A percentile compares a stretch with the other conserved stretches of the same genome.
These are phyloP conservation scores for Harpagifer antarcticus DNA, from an alignment of 2,797 vertebrate genomes.

Conservation along the genomic window DNA sequence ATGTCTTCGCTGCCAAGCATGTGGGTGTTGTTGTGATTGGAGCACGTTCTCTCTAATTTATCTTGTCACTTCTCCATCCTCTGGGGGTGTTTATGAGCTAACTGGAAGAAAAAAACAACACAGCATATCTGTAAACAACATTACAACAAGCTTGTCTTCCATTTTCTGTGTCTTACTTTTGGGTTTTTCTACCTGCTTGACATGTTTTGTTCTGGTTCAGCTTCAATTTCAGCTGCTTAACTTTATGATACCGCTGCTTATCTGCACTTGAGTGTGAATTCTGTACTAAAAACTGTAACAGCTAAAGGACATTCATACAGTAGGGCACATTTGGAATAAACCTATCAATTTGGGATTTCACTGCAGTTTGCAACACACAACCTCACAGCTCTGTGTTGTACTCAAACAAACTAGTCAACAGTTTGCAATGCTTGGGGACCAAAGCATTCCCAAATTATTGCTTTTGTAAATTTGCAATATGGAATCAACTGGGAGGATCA, in stretches of 20 bases:
- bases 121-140: constrained; percentile 57
- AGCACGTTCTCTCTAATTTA: constrained; percentile 54
- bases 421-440: too few species aligned
- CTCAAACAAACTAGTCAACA: too few species aligned
- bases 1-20: constrained; percentile 30
- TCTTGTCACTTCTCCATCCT: constrained; percentile 64
- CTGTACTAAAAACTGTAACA: not conserved
- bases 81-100: constrained; percentile 57
- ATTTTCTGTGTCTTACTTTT: constrained; percentile 33
- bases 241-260: constrained; percentile 1
- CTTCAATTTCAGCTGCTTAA: constrained; percentile 31
- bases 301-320: not conserved
- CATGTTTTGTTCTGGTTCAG: constrained; percentile 13
- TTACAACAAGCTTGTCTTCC: constrained; percentile 37
- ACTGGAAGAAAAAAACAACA: constrained; percentile 21
- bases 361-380: too few species aligned
- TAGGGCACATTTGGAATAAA: too few species aligned
- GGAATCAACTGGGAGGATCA: not conserved
- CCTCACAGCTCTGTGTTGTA: too few species aligned
- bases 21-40: constrained; percentile 50
- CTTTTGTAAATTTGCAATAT: not conserved
- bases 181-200: constrained; percentile 26
- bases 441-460: not conserved
- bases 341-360: too few species aligned
- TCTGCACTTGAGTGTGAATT: constrained; percentile 21